Percentiles rank a stretch among this genome's conserved stretches.
These are phyloP conservation scores for Panulirus ornatus DNA, from an alignment of 1,140 invertebrate genomes.

Conservation along the genomic window DNA sequence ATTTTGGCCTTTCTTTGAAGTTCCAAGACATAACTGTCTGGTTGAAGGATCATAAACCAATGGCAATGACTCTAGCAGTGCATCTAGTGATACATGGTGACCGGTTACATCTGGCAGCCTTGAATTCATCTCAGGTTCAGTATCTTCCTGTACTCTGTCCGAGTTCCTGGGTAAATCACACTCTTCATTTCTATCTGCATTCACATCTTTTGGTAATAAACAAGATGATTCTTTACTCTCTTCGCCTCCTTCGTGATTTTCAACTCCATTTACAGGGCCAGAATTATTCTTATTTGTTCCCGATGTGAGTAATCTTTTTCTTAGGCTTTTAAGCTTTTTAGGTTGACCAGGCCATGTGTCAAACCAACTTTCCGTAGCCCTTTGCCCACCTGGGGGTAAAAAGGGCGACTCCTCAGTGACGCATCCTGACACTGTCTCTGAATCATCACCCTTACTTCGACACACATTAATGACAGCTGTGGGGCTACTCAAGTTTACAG, in stretches of 20 bases:
- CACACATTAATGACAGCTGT: neutral
- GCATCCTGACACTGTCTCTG: neutral
- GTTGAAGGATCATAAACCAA: conserved; percentile 78
- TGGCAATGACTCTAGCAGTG: conserved; percentile 77
- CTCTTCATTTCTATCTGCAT: neutral
- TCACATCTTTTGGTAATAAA: neutral
- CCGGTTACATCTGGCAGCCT: neutral
- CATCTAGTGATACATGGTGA: conserved; percentile 74
- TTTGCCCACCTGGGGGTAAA: conserved; percentile 13
- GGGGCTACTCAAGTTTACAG: neutral
- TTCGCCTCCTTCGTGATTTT: neutral
- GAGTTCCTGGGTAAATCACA: neutral
- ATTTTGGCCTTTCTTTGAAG: conserved; percentile 60
- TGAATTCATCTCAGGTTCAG: neutral
- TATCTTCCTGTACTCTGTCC: neutral
- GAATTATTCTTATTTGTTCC: conserved; percentile 7
- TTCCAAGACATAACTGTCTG: conserved; percentile 77
- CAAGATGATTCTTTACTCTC: neutral
- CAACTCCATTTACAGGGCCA: neutral
- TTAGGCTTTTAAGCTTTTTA: conserved; percentile 49
- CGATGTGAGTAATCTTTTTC: conserved; percentile 50
- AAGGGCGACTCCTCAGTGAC: conserved; percentile 18
- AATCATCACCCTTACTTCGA: neutral
- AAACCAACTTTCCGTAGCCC: conserved; percentile 36
- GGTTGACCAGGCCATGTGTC: conserved; percentile 61